Evolutionary conservation across 2,797 vertebrate genomes (phyloP), one percentile per base, ranked within the genome.

Genomic region (Champsocephalus esox): DNA sequence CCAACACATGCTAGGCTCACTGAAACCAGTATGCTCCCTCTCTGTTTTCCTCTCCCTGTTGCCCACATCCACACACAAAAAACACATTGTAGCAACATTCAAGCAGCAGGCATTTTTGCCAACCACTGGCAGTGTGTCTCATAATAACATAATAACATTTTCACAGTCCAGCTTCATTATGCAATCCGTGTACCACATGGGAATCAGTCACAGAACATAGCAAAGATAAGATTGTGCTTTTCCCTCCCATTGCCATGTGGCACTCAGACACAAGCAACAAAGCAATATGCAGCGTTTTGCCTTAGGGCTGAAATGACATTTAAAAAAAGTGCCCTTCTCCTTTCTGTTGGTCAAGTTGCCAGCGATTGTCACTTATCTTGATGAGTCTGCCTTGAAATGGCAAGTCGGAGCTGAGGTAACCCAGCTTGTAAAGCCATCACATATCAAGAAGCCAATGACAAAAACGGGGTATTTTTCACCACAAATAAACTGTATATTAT

Each of bases 81-180:
- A 62, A 65, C 61, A 77, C 80, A 88, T 13, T 75, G 69, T 66
- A 73, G 66, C 70, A 64, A 55, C 32, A 70, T 57, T 68, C 45
- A 48, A 79, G 75, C 82, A 77, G 61, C 72, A 9, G 73, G 61
- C 59, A 34, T 46, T 48, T 59, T 71, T 83, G 88, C 87, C 87
- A 85, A 76, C 87, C 55, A 32, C 80, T 92, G 89, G 89, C 89
- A 91, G 66, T 45, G 65, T 73, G 54, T 51, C 82, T 77, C 77
- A 88, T 89, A 89, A 87, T 80, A 92, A 91, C 91, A 92, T 91
- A 24, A 24, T 24, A 24, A 24, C 24, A 59, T 86, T 84, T 85
- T 88, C 77, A 69, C 65, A 32, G 73, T 87, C 84, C 81, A 83
- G 72, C 70, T 86, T 93, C 75, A 89, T 93, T 89, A 91, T 90